phyloP scores from a whole-genome alignment of 1,140 invertebrate species.

The Scaptomyza montana region DNA sequence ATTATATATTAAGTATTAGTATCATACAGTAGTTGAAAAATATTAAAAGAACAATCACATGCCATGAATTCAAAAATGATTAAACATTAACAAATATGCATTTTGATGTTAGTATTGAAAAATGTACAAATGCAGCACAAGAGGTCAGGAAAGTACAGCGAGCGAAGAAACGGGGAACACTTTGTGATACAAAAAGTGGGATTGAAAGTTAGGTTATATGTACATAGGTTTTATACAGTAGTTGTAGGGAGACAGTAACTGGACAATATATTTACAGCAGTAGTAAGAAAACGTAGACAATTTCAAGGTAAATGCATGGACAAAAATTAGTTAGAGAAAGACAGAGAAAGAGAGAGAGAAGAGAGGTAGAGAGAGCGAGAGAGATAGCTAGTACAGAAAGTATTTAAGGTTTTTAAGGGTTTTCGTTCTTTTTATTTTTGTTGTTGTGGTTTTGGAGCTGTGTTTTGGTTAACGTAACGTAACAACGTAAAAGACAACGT shows the following conservation, averaged over 20 bases:
- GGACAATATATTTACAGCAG: constrained; percentile 75
- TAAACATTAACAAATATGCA: constrained; percentile 53
- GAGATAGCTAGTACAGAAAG: constrained; percentile 44
- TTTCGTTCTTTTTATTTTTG: constrained; percentile 8
- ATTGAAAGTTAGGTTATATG: constrained; percentile 18
- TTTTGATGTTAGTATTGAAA: constrained; percentile 16
- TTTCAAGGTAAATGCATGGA: constrained; percentile 11
- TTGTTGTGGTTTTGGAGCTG: constrained; percentile 28
- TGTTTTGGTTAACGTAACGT: constrained; percentile 64
- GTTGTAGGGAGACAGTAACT: constrained; percentile 47
- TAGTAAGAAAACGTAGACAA: constrained; percentile 56
- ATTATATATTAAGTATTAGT: constrained; percentile 18
- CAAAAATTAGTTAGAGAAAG: constrained; percentile 32
- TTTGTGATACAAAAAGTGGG: constrained; percentile 38
- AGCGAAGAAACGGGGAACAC: constrained; percentile 19
- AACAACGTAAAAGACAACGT: constrained; percentile 56
- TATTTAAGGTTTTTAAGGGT: constrained; percentile 21
- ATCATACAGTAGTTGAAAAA: constrained; percentile 8
- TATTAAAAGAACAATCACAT: constrained; percentile 55
- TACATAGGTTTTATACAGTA: constrained; percentile 43
- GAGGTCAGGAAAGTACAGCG: constrained; percentile 37
- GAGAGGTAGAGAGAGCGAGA: constrained; percentile 32
- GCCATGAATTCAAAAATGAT: constrained; percentile 55
- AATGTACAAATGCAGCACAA: constrained; percentile 41
- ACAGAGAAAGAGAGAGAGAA: constrained; percentile 36